Evolutionary conservation across 2,888 invertebrate species (phyloP), one percentile per base, ranked within the genome.

Genomic region (Eulithis prunata): DNA sequence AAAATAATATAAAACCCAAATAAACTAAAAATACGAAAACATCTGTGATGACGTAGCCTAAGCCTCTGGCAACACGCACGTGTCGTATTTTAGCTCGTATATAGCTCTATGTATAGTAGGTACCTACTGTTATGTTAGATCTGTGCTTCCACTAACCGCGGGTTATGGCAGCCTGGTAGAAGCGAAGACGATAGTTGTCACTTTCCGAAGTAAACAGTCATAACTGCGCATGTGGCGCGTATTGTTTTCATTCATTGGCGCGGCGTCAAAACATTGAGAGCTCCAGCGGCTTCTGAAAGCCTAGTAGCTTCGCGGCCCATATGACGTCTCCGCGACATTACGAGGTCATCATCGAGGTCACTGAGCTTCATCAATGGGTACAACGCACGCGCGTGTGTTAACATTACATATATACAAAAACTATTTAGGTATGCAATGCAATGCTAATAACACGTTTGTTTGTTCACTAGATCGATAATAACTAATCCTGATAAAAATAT

Each of bases 221-320:
- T 66, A 69, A 47, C 70, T 66, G 46, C 52, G 56, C n/a, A 14
- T 4, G 45, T 11, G 21, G 46, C 46, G 46, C 46, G 56, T 7
- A 12, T 46, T 45, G 28, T 36, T 6, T 32, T 32, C 32, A 6
- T 6, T 32, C 32, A 32, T 32, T 10, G 11, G 13, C 14, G 13
- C n/a, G 55, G 55, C 59, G 47, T 53, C 43, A 47, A 55, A 62
- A 51, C 52, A 54, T 49, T 51, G 54, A 46, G 4, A 75, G 57
- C 66, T 71, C 72, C 69, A 75, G 43, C 1, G 1, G 21, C 32
- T 63, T 78, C 71, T 87, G 66, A n/a, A 65, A 45, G 66, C 87
- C 85, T 88, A 76, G 88, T 88, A 83, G 77, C 78, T 88, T 83
- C 86, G 89, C 90, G 88, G 90, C 89, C 88, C 84, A 84, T 81